Percentiles rank a stretch among this genome's conserved stretches.
These are phyloP conservation scores for Elachura formosa DNA, from an alignment of 2,113 vertebrate species.

Conservation along the genomic window DNA sequence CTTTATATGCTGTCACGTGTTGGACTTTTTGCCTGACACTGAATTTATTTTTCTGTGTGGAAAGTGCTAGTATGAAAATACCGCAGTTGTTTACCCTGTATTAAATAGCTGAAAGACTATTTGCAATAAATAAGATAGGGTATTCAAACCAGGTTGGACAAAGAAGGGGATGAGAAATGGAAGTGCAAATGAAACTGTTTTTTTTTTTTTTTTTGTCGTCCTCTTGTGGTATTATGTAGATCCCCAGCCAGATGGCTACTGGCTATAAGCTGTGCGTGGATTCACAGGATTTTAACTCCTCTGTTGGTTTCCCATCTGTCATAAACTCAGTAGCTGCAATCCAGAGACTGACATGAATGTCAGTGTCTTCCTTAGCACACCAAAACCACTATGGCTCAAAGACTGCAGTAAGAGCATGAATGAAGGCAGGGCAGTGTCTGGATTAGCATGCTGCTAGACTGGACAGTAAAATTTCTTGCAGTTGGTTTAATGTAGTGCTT, in stretches of 20 bases:
- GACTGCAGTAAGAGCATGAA: not conserved
- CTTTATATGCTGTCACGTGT: not conserved
- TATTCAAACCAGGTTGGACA: slow-evolving; percentile 4
- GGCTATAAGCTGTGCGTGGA: slow-evolving; percentile 49
- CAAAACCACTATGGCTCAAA: rapidly evolving
- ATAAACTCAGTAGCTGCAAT: slow-evolving; percentile 11
- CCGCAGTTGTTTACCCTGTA: not conserved
- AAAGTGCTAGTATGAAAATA: not conserved
- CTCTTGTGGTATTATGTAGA: slow-evolving; percentile 30
- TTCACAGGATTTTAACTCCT: slow-evolving; percentile 59
- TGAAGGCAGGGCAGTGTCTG: not conserved
- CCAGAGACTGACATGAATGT: slow-evolving; percentile 2
- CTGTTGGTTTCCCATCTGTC: slow-evolving; percentile 57
- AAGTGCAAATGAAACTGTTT: not conserved
- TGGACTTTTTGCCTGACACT: not conserved
- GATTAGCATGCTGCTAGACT: not conserved
- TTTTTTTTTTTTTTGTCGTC: not conserved
- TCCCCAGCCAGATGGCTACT: slow-evolving; percentile 55
- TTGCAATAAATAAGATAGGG: not conserved
- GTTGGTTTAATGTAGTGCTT: not conserved
- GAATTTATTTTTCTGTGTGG: not conserved
- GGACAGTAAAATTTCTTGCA: not conserved
- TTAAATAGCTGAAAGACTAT: not conserved
- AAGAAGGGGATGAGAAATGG: not conserved
- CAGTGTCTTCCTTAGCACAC: not conserved